phyloP scores from a whole-genome alignment of 2,888 invertebrate species.

The Rhorus exstirpatorius region DNA sequence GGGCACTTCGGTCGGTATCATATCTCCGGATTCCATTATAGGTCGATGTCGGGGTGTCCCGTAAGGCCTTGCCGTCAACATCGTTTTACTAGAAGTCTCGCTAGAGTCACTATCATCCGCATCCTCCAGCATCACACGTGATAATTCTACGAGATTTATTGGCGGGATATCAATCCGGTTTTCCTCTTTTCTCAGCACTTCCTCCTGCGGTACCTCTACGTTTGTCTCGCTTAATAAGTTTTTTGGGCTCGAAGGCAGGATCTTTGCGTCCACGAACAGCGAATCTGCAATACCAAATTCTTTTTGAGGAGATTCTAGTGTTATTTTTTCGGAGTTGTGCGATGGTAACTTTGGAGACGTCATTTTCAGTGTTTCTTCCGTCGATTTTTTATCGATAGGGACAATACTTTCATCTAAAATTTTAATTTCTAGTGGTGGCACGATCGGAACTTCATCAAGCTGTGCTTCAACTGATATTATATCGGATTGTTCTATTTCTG shows the following conservation, averaged over 20 bases:
- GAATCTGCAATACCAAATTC: constrained; percentile 66
- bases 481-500: constrained; percentile 10
- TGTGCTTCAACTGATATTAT: neutral
- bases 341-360: constrained; percentile 2
- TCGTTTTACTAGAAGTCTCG: constrained; percentile 83
- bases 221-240: neutral
- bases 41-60: constrained; percentile 79
- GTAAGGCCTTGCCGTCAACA: constrained; percentile 80
- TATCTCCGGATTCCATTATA: constrained; percentile 46
- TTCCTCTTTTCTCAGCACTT: neutral
- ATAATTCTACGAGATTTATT: constrained; percentile 58
- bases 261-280: constrained; percentile 59
- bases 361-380: neutral
- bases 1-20: constrained; percentile 4
- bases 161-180: constrained; percentile 27
- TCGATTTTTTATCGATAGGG: neutral
- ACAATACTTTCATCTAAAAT: constrained; percentile 19
- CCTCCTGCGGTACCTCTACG: neutral
- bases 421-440: constrained; percentile 27
- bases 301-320: constrained; percentile 31
- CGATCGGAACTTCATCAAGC: constrained; percentile 20
- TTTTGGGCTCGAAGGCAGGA: constrained; percentile 32
- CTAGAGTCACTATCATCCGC: constrained; percentile 81
- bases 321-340: neutral
- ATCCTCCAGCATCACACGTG: constrained; percentile 71